Evolutionary conservation across 2,888 invertebrate species (phyloP).

Genomic region (Octonoba sinensis): DNA sequence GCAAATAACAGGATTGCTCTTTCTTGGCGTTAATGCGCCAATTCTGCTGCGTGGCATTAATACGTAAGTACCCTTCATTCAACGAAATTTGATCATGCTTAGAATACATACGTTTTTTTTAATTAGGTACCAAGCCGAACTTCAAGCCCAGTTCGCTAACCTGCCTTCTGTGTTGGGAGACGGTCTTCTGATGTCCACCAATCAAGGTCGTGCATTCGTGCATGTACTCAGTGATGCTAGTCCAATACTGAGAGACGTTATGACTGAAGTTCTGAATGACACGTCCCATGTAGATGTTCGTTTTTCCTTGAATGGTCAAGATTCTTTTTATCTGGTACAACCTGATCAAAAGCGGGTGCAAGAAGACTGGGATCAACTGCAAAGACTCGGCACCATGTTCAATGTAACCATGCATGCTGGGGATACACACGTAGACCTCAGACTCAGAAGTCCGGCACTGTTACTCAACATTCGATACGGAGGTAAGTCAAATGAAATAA

Average conservation of each 20-base stretch:
- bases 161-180: slow-evolving; percentile 77
- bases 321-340: slow-evolving; percentile 93
- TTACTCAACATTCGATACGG: slow-evolving; percentile 94
- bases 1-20: background rate
- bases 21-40: background rate
- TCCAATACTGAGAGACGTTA: slow-evolving; percentile 90
- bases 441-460: slow-evolving; percentile 90
- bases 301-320: slow-evolving; percentile 75
- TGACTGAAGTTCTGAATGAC: slow-evolving; percentile 91
- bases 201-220: slow-evolving; percentile 75
- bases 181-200: slow-evolving; percentile 82
- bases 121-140: slow-evolving; percentile 29
- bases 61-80: background rate
- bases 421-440: slow-evolving; percentile 76
- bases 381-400: slow-evolving; percentile 79
- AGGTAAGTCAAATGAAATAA: slow-evolving; percentile 80
- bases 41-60: background rate
- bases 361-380: slow-evolving; percentile 89
- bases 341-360: slow-evolving; percentile 84
- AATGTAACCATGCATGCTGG: slow-evolving; percentile 66
- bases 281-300: slow-evolving; percentile 89
- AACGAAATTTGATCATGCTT: too few species aligned
- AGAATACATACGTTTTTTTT: too few species aligned
- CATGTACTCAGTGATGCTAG: slow-evolving; percentile 87
- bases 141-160: slow-evolving; percentile 64